A percentile compares a stretch with the other conserved stretches of the same genome.
These are phyloP conservation scores for Callipepla californica DNA, from an alignment of 2,113 vertebrate genomes.

Conservation along the genomic window DNA sequence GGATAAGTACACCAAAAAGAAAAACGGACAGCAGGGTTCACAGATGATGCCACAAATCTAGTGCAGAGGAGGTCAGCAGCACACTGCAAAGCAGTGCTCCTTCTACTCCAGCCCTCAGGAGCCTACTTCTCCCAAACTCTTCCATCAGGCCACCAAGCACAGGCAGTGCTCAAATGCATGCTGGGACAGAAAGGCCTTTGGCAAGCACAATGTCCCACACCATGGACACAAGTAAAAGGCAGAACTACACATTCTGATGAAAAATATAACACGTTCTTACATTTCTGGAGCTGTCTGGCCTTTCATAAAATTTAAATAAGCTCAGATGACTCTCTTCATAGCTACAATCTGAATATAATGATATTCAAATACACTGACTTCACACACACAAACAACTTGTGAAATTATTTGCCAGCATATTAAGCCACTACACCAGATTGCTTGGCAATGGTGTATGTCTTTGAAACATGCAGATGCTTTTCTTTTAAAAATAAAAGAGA, in stretches of 20 bases:
- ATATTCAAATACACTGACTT: constrained; percentile 72
- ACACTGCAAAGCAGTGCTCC: neutral
- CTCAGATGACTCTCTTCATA: constrained; percentile 43
- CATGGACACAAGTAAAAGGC: neutral
- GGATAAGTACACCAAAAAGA: neutral
- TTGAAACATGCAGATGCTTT: constrained; percentile 76
- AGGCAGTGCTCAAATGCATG: neutral
- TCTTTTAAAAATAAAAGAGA: constrained; percentile 69
- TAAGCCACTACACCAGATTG: constrained; percentile 79
- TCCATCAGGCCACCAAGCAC: neutral
- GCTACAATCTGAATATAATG: constrained; percentile 69
- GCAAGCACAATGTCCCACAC: neutral
- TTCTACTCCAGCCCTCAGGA: neutral
- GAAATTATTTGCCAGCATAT: constrained; percentile 78
- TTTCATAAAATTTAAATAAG: constrained; percentile 64
- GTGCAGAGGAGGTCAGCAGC: neutral
- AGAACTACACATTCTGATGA: neutral
- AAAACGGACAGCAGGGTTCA: neutral
- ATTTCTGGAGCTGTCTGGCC: constrained; percentile 32
- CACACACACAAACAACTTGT: constrained; percentile 74
- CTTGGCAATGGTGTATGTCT: constrained; percentile 69
- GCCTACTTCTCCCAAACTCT: neutral
- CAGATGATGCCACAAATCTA: neutral
- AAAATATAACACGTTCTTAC: constrained; percentile 18
- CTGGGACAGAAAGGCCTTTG: neutral